Conservation (phyloP, 2,888 invertebrate genomes). For the Dryobotodes eremita region DNA sequence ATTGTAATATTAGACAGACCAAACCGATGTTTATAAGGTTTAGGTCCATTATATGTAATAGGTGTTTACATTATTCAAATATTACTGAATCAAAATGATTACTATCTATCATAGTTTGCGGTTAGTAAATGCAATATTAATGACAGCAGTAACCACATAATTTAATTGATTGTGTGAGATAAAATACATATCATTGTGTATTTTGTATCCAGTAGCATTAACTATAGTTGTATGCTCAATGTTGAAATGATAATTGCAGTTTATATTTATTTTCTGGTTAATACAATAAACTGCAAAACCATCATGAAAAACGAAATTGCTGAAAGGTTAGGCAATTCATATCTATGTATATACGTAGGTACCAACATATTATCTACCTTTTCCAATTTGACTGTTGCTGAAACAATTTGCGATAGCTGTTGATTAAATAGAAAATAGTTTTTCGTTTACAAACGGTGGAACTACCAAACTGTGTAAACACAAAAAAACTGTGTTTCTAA, state of each 20-base stretch:
- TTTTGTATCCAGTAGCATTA: background rate
- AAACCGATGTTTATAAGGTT: background rate
- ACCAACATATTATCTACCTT: background rate
- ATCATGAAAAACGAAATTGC: background rate
- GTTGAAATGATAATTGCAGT: background rate
- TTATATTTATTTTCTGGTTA: background rate
- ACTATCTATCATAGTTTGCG: background rate
- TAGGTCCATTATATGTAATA: background rate
- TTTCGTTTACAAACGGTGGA: conserved; percentile 14
- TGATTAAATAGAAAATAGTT: conserved; percentile 6
- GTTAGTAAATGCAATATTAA: background rate
- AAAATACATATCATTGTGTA: background rate
- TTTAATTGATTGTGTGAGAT: conserved; percentile 20
- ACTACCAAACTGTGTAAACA: background rate
- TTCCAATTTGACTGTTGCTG: background rate
- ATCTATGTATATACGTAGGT: background rate
- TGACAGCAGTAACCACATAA: background rate
- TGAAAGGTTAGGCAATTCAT: background rate
- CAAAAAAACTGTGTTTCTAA: background rate
- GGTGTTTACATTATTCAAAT: conserved; percentile 7
- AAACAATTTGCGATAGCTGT: conserved; percentile 25
- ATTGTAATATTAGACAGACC: background rate
- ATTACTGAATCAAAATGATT: background rate
- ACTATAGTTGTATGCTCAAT: background rate
- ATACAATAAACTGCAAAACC: no score